A percentile compares a stretch with the other conserved stretches of the same genome.
Evolutionary conservation across 2,797 vertebrate genomes (phyloP).

Genomic region (Argyrosomus regius): DNA sequence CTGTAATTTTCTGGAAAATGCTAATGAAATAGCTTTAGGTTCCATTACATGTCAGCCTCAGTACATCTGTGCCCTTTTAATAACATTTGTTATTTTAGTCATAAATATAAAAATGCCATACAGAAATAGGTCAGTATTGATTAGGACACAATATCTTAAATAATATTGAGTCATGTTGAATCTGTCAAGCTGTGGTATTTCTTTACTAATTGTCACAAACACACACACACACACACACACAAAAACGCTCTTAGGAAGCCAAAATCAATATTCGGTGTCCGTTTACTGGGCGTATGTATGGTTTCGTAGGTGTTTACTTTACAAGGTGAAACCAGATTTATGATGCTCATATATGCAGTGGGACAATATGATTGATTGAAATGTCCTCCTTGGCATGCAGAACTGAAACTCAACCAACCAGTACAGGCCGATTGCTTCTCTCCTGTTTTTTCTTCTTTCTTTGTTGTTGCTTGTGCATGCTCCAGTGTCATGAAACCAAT

Average conservation of each 20-base stretch:
- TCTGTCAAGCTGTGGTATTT: conserved; percentile 26
- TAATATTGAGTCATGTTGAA: background rate
- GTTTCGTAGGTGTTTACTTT: conserved; percentile 32
- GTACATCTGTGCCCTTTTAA: conserved; percentile 5
- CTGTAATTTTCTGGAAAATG: background rate
- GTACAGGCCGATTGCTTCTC: conserved; percentile 12
- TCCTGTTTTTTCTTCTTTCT: conserved; percentile 33
- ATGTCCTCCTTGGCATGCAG: conserved; percentile 44
- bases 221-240: background rate
- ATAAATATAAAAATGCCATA: conserved; percentile 18
- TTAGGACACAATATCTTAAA: conserved; percentile 21
- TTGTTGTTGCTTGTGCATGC: conserved; percentile 47
- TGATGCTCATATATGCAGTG: conserved; percentile 15
- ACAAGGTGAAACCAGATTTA: conserved; percentile 54
- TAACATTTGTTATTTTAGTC: conserved; percentile 28
- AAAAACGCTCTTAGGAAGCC: background rate
- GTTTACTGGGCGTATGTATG: conserved; percentile 24
- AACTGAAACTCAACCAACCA: conserved; percentile 81
- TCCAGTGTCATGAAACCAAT: conserved; percentile 40
- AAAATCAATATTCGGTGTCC: conserved; percentile 36
- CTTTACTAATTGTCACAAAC: conserved; percentile 32
- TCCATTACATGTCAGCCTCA: conserved; percentile 19
- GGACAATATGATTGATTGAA: conserved; percentile 33
- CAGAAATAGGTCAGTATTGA: conserved; percentile 41
- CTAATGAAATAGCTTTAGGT: conserved; percentile 17